Conservation (phyloP, 2,113 vertebrate genomes). For the Dromiciops gliroides region DNA sequence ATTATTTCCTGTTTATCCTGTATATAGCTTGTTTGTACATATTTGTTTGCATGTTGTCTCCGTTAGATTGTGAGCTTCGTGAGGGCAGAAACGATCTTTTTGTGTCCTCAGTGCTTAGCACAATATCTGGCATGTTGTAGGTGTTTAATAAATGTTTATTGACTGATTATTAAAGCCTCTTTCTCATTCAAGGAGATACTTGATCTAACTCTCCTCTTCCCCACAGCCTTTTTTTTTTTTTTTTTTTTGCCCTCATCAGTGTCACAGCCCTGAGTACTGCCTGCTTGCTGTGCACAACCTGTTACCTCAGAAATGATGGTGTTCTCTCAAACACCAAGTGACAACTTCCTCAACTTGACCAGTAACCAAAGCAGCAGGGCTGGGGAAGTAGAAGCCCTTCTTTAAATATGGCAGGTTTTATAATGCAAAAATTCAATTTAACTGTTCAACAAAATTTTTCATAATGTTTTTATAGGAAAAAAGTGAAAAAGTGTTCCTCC, state of each 20-base stretch:
- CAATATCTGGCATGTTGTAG: neutral
- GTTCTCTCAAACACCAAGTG: neutral
- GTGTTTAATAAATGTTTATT: neutral
- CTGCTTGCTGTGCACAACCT: neutral
- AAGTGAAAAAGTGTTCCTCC: neutral
- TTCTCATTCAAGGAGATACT: neutral
- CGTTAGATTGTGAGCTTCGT: neutral
- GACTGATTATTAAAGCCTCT: neutral
- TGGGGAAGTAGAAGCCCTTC: neutral
- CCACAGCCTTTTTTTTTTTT: neutral
- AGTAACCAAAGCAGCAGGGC: neutral
- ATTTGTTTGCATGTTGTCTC: neutral
- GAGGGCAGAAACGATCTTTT: neutral
- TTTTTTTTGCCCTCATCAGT: neutral
- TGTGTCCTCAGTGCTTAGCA: neutral
- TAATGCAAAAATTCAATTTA: neutral
- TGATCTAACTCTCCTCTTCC: neutral
- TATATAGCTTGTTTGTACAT: neutral
- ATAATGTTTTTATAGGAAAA: neutral
- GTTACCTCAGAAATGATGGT: neutral
- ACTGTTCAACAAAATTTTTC: neutral
- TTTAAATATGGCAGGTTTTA: neutral
- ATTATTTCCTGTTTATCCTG: neutral
- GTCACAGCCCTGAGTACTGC: neutral
- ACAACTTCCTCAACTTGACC: neutral